Evolutionary conservation across 2,797 vertebrate species (phyloP), one percentile per base, ranked within the genome.

Genomic region (Heteromormyrus szaboi): DNA sequence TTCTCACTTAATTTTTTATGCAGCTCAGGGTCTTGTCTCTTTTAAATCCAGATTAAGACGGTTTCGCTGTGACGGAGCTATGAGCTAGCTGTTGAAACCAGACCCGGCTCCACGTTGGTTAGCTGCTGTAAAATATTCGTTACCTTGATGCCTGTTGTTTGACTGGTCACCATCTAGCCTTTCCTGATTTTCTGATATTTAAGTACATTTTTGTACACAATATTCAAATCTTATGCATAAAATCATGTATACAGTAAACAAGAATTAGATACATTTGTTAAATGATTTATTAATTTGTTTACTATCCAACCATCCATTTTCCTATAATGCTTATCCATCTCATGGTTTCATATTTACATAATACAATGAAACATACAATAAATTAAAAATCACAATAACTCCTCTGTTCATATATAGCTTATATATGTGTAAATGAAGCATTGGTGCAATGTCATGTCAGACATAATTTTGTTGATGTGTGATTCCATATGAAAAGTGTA

Each of bases 1-100:
- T 33, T 88, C 44, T 81, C 56, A 87, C 14, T 76, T 51, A 44
- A 72, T 89, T 85, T 89, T 87, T 33, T 22, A 25, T 59, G 25
- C 53, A 46, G 37, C 56, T 25, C 86, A 44, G 41, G 48, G 37
- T 37, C 37, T 37, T 0, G 86, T 59, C 54, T 41, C 86, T 44
- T 65, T 72, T 87, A 14, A 87, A 50, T 41, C 5, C 86, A 46
- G 12, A 62, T 48, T 87, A 33, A 44, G 59, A 11, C 0, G 19
- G n/a, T 56, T 87, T 17, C 37, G 4, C 54, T 59, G 19, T 46
- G 17, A 68, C 0, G 37, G n/a, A 59, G 44, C 59, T 12, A 22
- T 56, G 51, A 56, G 33, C 29, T 11, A 22, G 48, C n/a, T 25
- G 81, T 1, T 85, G 83, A 51, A 85, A 25, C 19, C 22, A 48